These are phyloP conservation scores for Zygothrica quintamaculata DNA, from an alignment of 2,888 invertebrate species.

Conservation along the genomic window DNA sequence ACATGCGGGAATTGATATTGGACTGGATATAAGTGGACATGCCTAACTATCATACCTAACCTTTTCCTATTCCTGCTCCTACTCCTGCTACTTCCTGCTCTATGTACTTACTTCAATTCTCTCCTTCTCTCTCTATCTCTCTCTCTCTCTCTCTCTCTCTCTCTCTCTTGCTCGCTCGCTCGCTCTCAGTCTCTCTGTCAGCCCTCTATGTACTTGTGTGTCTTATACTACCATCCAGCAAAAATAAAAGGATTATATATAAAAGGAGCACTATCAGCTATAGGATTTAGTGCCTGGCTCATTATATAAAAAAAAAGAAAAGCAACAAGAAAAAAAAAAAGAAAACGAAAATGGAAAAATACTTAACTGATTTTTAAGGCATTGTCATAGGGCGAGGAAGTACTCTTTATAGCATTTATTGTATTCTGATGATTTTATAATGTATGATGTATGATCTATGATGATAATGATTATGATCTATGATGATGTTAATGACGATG, in stretches of 20 bases:
- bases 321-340: too few species aligned
- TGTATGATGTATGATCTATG: slow-evolving; percentile 5
- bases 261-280: background rate
- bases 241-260: too few species aligned
- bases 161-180: background rate
- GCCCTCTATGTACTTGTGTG: background rate
- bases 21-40: slow-evolving; percentile 13
- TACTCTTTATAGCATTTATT: slow-evolving; percentile 44
- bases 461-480: too few species aligned
- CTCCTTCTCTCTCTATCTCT: background rate
- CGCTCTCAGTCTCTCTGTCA: too few species aligned
- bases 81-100: background rate
- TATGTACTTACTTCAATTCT: too few species aligned
- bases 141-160: background rate
- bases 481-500: too few species aligned
- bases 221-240: background rate
- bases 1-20: slow-evolving; percentile 33
- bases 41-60: background rate
- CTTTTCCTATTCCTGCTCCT: background rate
- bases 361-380: slow-evolving; percentile 26
- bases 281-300: slow-evolving; percentile 24
- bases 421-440: slow-evolving; percentile 15
- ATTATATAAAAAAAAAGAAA: slow-evolving; percentile 25
- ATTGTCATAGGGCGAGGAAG: slow-evolving; percentile 5
- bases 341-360: too few species aligned